Percentiles rank a stretch among this genome's conserved stretches.
phyloP scores from a whole-genome alignment of 2,113 vertebrate genomes.

The Otus sunia region DNA sequence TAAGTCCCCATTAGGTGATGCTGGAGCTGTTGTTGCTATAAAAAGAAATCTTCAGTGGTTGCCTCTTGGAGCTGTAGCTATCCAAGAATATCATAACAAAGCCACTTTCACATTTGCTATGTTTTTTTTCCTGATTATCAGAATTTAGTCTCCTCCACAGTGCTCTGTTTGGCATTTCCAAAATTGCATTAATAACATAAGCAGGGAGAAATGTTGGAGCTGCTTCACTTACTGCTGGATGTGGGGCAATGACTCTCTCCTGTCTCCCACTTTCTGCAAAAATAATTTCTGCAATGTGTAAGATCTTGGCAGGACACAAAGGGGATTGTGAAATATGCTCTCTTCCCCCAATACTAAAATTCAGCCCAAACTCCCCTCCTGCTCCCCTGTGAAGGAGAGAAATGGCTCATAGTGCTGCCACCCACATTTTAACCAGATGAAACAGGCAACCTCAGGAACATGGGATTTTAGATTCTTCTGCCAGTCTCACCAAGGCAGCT shows the following conservation, averaged over 20 bases:
- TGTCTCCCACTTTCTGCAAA: not conserved
- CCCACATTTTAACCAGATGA: not conserved
- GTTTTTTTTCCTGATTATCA: not conserved
- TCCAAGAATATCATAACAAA: not conserved
- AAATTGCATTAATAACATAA: not conserved
- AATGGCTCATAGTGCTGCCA: not conserved
- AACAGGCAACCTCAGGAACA: not conserved
- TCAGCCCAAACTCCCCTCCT: not conserved
- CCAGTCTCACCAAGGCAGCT: not conserved
- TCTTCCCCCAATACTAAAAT: not conserved
- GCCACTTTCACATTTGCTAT: not conserved
- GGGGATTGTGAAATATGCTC: not conserved
- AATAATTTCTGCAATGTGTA: not conserved
- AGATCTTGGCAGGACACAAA: not conserved
- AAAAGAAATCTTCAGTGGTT: not conserved
- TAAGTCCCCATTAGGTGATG: not conserved
- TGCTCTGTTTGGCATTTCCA: not conserved
- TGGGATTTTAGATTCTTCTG: not conserved
- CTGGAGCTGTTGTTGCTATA: not conserved
- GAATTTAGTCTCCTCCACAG: not conserved
- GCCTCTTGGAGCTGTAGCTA: not conserved
- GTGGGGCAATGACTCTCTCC: not conserved
- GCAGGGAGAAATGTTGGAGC: not conserved
- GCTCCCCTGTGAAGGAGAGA: not conserved
- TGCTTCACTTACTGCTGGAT: not conserved